Conservation (phyloP, 2,888 invertebrate species). For the Callinectes sapidus region DNA sequence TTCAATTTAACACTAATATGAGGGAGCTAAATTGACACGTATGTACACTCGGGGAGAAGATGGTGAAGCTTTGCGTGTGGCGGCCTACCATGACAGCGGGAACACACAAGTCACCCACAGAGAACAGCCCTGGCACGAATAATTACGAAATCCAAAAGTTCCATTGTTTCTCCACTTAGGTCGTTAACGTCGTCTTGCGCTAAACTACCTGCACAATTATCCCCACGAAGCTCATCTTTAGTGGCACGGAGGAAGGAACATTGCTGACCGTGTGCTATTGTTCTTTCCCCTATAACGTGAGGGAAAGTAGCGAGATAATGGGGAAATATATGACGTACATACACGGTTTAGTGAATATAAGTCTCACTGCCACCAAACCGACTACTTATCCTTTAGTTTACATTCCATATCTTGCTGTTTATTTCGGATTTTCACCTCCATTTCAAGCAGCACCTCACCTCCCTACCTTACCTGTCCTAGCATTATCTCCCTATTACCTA, state of each 20-base stretch:
- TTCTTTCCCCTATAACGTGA: not conserved
- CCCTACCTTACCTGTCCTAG: not conserved
- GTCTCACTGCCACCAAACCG: not conserved
- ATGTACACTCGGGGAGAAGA: too few relatives aligned
- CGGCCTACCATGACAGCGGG: not conserved
- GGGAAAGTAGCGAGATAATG: not conserved
- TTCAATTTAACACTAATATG: too few relatives aligned
- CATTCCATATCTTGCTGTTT: too few relatives aligned
- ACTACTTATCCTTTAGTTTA: too few relatives aligned
- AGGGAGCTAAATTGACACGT: too few relatives aligned
- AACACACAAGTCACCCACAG: not conserved
- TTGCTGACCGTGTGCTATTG: not conserved
- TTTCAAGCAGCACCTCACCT: too few relatives aligned
- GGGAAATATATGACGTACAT: not conserved
- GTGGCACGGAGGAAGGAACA: not conserved
- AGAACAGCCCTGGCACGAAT: not conserved
- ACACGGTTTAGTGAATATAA: not conserved
- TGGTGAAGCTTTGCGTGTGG: not conserved
- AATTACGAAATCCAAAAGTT: not conserved
- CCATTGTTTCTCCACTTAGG: not conserved
- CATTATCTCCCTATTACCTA: not conserved
- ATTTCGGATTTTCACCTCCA: too few relatives aligned
- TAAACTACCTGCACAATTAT: constrained; percentile 1
- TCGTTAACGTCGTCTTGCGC: constrained; percentile 18
- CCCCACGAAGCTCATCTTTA: constrained; percentile 15